Base-by-base conservation (phyloP, 1,140 invertebrate genomes). In the Drosophila kikkawai region DNA sequence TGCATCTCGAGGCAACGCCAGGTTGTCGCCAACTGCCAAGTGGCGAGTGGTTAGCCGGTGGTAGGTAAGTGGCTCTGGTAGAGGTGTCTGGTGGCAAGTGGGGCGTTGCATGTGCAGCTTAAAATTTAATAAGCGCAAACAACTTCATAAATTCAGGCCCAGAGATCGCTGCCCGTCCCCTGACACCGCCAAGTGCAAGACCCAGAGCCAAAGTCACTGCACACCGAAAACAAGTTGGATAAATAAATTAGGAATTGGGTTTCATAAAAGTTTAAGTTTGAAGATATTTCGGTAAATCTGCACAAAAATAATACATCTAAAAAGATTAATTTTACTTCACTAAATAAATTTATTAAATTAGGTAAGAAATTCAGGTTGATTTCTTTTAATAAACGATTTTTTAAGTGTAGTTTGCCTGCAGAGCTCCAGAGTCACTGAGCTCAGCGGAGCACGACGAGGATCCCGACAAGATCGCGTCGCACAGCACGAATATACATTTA, bases 91-190 rank as follows among this genome's bases (percentile, higher is more conserved):
- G 22, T 53, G 75, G 71, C 47, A 48, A 42, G 63, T 70, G 47
- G 66, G 69, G 79, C 68, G 75, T 63, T 78, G 82, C 74, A 86
- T 86, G 83, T 76, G 53, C 80, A 90, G 79, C 77, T 87, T 80
- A 88, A 88, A 88, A 88, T 88, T 88, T 88, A 88, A 88, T 88
- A 88, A 90, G 85, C 78, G 85, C 84, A 66, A 85, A 88, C 84
- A 88, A 90, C 84, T 88, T 88, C 84, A 88, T 88, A 88, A 90
- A 88, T 88, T 88, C 70, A 79, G 51, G 59, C 64, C 53, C 66
- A 57, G 66, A 69, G 55, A 77, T 80, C 82, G 65, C 65, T 47
- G 61, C 34, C 47, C 79, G 84, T 61, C 85, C 90, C 63, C 75
- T 75, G 85, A 88, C 77, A 88, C 84, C 78, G 12, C 36, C 50